Conservation (phyloP, 2,888 invertebrate species). For the Apamea anceps region DNA sequence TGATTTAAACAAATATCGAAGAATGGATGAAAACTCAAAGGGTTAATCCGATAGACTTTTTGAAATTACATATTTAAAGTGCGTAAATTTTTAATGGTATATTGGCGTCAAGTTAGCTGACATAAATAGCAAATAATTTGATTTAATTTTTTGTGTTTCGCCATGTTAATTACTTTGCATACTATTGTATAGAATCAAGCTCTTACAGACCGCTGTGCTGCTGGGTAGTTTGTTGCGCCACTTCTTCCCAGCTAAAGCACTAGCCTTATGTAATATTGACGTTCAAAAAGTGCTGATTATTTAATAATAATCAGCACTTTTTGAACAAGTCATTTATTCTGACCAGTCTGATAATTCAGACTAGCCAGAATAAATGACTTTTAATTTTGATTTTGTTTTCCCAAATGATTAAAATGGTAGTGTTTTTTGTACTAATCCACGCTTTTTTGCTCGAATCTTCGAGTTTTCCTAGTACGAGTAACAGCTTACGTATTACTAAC, state of each 20-base stretch:
- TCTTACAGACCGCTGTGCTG: neutral
- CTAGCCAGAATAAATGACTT: neutral
- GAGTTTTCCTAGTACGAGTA: conserved; percentile 60
- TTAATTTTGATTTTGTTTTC: no score
- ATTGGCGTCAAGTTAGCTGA: neutral
- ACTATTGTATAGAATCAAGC: neutral
- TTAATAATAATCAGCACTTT: no score
- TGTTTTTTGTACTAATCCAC: neutral
- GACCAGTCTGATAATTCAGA: neutral
- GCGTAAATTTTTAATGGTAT: neutral
- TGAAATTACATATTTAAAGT: neutral
- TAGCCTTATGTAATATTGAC: neutral
- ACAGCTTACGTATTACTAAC: conserved; percentile 71
- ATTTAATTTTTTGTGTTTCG: neutral
- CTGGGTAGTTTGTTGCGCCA: neutral
- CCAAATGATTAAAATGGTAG: neutral
- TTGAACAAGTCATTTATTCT: no score
- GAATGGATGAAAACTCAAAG: neutral
- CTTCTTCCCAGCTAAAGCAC: neutral
- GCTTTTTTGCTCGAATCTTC: neutral
- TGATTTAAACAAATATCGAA: neutral
- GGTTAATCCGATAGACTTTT: neutral
- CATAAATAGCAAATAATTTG: neutral
- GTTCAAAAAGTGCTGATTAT: neutral
- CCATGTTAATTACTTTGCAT: neutral